Conservation (phyloP, 2,888 invertebrate species). For the Eupithecia tripunctaria region DNA sequence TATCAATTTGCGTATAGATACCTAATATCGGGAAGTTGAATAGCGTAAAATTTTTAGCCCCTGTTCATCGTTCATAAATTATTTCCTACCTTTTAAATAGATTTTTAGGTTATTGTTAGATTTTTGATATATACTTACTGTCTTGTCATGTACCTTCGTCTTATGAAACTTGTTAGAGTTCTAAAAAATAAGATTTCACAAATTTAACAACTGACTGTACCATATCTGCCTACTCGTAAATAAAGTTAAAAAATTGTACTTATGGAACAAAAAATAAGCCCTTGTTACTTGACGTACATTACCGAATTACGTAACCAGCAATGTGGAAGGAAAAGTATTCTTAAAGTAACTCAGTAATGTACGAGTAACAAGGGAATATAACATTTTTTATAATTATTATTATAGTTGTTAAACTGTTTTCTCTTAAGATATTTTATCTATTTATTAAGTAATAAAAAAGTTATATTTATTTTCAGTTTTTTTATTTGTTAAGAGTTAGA, state of each 20-base stretch:
- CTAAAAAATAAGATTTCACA: neutral
- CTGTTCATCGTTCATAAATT: neutral
- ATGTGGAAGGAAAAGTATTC: too few relatives aligned
- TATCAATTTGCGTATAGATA: neutral
- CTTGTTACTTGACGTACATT: too few relatives aligned
- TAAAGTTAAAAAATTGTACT: conserved; percentile 20
- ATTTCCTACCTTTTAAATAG: neutral
- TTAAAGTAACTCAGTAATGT: too few relatives aligned
- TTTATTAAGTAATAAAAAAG: neutral
- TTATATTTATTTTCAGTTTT: neutral
- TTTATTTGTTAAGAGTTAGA: neutral
- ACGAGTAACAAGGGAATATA: too few relatives aligned
- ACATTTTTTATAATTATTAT: neutral
- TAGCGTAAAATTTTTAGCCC: neutral
- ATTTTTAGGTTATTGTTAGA: neutral
- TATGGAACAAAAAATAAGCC: conserved; percentile 14
- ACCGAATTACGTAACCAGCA: too few relatives aligned
- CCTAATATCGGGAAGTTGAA: neutral
- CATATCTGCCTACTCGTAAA: conserved; percentile 8
- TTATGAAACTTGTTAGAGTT: neutral
- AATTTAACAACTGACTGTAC: neutral
- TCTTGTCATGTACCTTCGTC: neutral
- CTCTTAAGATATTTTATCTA: neutral
- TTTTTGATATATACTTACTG: neutral
- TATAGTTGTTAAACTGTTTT: neutral